phyloP scores from a whole-genome alignment of 1,140 invertebrate species.

The Diabrotica virgifera region DNA sequence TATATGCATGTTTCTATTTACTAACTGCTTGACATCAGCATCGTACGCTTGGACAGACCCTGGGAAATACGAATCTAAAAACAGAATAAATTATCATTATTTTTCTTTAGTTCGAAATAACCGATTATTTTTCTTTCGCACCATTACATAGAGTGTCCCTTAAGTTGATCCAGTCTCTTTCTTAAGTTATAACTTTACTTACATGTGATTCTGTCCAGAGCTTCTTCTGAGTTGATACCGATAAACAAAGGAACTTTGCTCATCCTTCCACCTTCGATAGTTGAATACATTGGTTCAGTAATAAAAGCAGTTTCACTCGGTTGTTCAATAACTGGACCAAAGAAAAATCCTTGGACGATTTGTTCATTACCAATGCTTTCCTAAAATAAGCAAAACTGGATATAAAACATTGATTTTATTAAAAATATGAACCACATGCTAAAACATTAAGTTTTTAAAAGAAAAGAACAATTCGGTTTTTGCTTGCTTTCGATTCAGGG shows the following conservation, averaged over 20 bases:
- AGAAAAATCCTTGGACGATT: conserved; percentile 29
- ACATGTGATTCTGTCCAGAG: conserved; percentile 3
- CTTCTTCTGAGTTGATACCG: conserved; percentile 35
- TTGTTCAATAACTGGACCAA: conserved; percentile 31
- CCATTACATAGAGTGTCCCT: too few relatives aligned
- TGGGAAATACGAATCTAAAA: too few relatives aligned
- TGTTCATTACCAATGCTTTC: conserved; percentile 20
- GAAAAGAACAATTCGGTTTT: too few relatives aligned
- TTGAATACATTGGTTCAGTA: conserved; percentile 27
- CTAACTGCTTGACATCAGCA: not conserved
- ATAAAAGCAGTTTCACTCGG: conserved; percentile 30
- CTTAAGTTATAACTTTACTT: too few relatives aligned
- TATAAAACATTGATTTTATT: too few relatives aligned
- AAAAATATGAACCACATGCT: too few relatives aligned
- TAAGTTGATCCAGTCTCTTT: too few relatives aligned
- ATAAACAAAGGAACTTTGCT: conserved; percentile 34
- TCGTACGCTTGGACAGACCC: not conserved
- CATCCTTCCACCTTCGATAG: conserved; percentile 24
- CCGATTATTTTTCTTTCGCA: too few relatives aligned
- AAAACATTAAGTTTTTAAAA: too few relatives aligned
- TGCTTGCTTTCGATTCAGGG: too few relatives aligned
- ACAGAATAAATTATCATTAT: too few relatives aligned
- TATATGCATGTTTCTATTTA: not conserved
- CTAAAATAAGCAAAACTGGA: not conserved
- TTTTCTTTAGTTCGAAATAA: too few relatives aligned